These are phyloP conservation scores for Neolamprologus cancellatus DNA, from an alignment of 2,113 vertebrate species.

Conservation along the genomic window DNA sequence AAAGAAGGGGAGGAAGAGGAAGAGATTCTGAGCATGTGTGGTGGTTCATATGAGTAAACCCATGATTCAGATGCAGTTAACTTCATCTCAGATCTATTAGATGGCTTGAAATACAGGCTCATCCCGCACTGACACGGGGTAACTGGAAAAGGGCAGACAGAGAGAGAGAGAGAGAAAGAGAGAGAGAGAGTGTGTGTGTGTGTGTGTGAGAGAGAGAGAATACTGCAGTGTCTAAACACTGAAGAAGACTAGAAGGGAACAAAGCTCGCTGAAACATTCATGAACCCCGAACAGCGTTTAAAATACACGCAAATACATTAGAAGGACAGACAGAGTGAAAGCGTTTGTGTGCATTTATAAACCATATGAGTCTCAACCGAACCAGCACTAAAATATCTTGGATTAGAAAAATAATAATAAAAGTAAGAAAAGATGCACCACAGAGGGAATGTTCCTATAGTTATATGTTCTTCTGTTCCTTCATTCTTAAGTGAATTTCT, in stretches of 20 bases:
- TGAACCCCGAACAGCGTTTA: conserved; percentile 33
- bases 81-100: conserved; percentile 50
- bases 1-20: not conserved
- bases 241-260: conserved; percentile 44
- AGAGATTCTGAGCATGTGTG: not conserved
- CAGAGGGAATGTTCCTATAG: not conserved
- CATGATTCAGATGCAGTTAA: conserved; percentile 30
- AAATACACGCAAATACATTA: conserved; percentile 14
- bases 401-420: not conserved
- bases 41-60: not conserved
- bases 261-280: conserved; percentile 62
- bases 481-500: not conserved
- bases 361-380: not conserved
- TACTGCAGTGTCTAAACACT: conserved; percentile 71
- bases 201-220: conserved; percentile 8
- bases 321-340: not conserved
- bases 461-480: not conserved
- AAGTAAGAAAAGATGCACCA: not conserved
- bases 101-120: not conserved
- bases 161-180: accelerated
- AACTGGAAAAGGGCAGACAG: conserved; percentile 23
- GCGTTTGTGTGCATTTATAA: not conserved
- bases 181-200: not conserved
- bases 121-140: conserved; percentile 29
- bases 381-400: not conserved